These are phyloP conservation scores for Noctua janthe DNA, from an alignment of 2,888 invertebrate genomes.

Conservation along the genomic window DNA sequence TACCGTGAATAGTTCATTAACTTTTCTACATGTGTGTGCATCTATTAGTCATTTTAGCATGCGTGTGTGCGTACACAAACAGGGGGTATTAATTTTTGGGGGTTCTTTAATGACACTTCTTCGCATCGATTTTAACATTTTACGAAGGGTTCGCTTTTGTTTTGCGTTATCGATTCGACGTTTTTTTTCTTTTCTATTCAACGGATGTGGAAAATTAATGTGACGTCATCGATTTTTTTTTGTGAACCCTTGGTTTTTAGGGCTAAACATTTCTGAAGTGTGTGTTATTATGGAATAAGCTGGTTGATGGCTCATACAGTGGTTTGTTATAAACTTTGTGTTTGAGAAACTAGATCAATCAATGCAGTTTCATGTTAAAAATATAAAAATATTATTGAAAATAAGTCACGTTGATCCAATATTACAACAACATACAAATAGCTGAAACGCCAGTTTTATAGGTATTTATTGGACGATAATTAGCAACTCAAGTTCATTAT, in stretches of 20 bases:
- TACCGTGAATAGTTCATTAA: conserved; percentile 70
- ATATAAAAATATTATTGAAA: not conserved
- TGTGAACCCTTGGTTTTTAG: conserved; percentile 16
- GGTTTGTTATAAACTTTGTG: not conserved
- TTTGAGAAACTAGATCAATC: not conserved
- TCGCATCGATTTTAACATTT: conserved; percentile 89
- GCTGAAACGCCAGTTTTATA: not conserved
- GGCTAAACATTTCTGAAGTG: conserved; percentile 32
- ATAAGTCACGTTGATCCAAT: not conserved
- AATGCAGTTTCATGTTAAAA: not conserved
- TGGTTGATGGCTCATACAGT: not conserved
- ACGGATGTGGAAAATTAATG: conserved; percentile 65
- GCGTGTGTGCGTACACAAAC: conserved; percentile 78
- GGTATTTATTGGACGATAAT: not conserved
- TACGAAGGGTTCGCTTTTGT: conserved; percentile 89
- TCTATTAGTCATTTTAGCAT: conserved; percentile 75
- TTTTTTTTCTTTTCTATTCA: conserved; percentile 76
- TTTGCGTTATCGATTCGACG: conserved; percentile 85
- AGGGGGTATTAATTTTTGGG: conserved; percentile 89
- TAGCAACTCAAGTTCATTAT: not conserved
- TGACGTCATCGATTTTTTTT: conserved; percentile 68
- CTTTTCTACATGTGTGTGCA: conserved; percentile 73
- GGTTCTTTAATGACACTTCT: conserved; percentile 90
- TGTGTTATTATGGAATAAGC: conserved; percentile 17
- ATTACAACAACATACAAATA: not conserved